phyloP scores from a whole-genome alignment of 2,888 invertebrate species.

The Hetaerina titia region DNA sequence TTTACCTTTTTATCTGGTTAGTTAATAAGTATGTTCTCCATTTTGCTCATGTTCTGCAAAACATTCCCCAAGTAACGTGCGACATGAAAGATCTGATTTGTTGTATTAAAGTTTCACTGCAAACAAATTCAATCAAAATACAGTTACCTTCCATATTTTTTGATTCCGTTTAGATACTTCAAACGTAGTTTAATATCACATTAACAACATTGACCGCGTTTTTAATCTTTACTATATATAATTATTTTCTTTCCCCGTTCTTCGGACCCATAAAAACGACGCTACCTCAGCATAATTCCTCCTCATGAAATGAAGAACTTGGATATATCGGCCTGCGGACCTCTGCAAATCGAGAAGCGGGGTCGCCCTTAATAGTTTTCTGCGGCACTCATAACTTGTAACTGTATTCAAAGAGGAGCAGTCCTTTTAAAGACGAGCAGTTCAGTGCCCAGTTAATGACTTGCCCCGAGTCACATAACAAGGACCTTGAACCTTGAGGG shows the following conservation, averaged over 20 bases:
- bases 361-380: not conserved
- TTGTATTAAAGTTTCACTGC: too few relatives aligned
- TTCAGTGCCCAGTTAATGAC: not conserved
- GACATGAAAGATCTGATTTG: too few relatives aligned
- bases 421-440: not conserved
- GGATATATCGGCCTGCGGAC: not conserved
- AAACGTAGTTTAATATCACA: too few relatives aligned
- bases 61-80: too few relatives aligned
- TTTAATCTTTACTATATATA: not conserved
- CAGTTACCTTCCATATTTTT: too few relatives aligned
- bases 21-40: too few relatives aligned
- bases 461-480: not conserved
- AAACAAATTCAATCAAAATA: too few relatives aligned
- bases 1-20: too few relatives aligned
- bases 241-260: not conserved
- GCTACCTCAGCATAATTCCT: not conserved
- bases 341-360: not conserved
- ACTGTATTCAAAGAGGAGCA: not conserved
- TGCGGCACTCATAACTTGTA: not conserved
- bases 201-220: too few relatives aligned
- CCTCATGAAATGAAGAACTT: not conserved
- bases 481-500: conserved; percentile 15
- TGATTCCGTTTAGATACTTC: too few relatives aligned
- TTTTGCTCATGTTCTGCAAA: too few relatives aligned
- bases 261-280: not conserved